Percentiles rank a stretch among this genome's conserved stretches.
Evolutionary conservation across 2,888 invertebrate genomes (phyloP).

Genomic region (Caenorhabditis macrosperma): DNA sequence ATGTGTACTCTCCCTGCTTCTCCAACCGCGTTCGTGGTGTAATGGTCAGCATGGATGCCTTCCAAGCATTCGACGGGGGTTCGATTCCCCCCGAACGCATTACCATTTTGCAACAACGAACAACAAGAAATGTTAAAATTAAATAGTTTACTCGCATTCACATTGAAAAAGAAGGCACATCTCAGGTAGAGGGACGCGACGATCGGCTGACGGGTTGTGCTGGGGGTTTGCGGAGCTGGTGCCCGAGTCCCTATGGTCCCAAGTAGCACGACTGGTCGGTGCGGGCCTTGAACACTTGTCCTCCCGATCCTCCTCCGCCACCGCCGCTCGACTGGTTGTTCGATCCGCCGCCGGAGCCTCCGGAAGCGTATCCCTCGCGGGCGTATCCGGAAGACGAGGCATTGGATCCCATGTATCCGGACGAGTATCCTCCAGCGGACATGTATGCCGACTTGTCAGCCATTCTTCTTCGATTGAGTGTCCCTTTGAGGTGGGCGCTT

Average conservation of each 20-base stretch:
- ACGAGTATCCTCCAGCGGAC: conserved; percentile 30
- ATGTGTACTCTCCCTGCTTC: no score
- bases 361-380: conserved; percentile 27
- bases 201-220: background rate
- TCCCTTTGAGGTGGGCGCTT: background rate
- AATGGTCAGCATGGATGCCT: conserved; percentile 75
- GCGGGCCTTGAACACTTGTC: conserved; percentile 55
- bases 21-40: conserved; percentile 73
- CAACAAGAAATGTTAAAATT: no score
- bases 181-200: background rate
- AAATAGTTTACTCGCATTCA: no score
- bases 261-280: conserved; percentile 55
- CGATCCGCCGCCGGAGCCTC: conserved; percentile 11
- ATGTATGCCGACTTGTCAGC: conserved; percentile 42
- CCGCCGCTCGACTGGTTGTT: background rate
- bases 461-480: conserved; percentile 6
- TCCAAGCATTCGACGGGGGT: conserved; percentile 75
- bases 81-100: conserved; percentile 74
- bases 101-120: conserved; percentile 6
- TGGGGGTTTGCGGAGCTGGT: background rate
- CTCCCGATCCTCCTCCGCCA: conserved; percentile 10
- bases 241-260: conserved; percentile 13
- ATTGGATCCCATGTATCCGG: conserved; percentile 38
- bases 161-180: background rate
- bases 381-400: conserved; percentile 32